A percentile compares a stretch with the other conserved stretches of the same genome.
These are phyloP conservation scores for Dascillus cervinus DNA, from an alignment of 2,888 invertebrate species.

Conservation along the genomic window DNA sequence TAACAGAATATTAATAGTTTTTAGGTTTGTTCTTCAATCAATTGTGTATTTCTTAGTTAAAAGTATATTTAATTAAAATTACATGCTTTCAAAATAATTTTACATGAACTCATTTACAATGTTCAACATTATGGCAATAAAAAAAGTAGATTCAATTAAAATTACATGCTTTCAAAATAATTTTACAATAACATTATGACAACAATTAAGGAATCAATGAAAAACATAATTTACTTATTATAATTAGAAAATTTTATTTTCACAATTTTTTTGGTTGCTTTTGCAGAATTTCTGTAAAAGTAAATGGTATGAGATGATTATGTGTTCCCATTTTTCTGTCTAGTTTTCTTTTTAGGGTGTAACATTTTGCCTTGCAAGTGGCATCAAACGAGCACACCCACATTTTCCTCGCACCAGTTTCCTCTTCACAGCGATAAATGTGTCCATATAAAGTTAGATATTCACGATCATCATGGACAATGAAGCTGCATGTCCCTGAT, in stretches of 20 bases:
- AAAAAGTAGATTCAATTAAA: too few relatives aligned
- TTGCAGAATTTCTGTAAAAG: too few relatives aligned
- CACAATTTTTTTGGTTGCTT: constrained; percentile 20
- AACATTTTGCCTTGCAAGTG: constrained; percentile 27
- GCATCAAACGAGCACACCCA: constrained; percentile 26
- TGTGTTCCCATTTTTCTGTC: constrained; percentile 26
- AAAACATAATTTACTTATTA: neutral
- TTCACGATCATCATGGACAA: constrained; percentile 15
- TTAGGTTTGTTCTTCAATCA: too few relatives aligned
- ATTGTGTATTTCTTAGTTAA: too few relatives aligned
- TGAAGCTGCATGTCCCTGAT: constrained; percentile 25
- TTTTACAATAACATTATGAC: too few relatives aligned
- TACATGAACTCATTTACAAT: too few relatives aligned
- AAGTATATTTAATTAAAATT: too few relatives aligned
- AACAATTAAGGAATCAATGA: neutral
- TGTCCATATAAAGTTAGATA: constrained; percentile 28
- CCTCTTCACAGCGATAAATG: constrained; percentile 24
- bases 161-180: too few relatives aligned
- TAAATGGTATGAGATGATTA: constrained; percentile 24
- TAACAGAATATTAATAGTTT: too few relatives aligned
- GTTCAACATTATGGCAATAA: too few relatives aligned
- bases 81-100: too few relatives aligned
- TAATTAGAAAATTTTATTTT: neutral
- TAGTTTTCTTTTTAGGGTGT: constrained; percentile 25
- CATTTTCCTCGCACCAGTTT: constrained; percentile 17